These are phyloP conservation scores for Heteromormyrus szaboi DNA, from an alignment of 2,797 vertebrate genomes.

Conservation along the genomic window DNA sequence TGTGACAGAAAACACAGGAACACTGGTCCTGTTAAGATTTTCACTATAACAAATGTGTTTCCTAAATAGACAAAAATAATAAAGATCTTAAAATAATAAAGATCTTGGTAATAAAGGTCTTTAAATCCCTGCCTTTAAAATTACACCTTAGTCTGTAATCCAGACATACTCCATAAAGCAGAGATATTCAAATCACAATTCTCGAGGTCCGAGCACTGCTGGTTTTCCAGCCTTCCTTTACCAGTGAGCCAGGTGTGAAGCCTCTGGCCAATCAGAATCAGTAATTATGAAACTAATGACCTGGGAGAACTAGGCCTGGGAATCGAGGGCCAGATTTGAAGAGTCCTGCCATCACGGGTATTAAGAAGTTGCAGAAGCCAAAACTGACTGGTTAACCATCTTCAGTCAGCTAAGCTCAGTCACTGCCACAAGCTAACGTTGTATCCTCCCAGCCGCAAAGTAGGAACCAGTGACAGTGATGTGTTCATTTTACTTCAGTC, in stretches of 20 bases:
- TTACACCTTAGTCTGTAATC: neutral
- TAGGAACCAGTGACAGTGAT: neutral
- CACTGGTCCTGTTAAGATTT: neutral
- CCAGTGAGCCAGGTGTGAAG: neutral
- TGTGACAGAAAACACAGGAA: neutral
- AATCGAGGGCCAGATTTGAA: neutral
- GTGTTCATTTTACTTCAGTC: neutral
- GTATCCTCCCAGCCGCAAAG: neutral
- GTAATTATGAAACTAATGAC: neutral
- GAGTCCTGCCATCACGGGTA: neutral
- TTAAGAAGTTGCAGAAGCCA: neutral
- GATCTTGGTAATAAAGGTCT: neutral
- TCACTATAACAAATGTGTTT: neutral
- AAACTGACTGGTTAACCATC: neutral
- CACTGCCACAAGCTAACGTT: neutral
- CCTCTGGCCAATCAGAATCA: neutral
- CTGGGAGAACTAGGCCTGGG: neutral
- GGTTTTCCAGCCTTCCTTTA: neutral
- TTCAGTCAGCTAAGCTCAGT: neutral
- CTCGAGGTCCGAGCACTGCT: neutral
- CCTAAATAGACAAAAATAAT: neutral
- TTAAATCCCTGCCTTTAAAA: neutral
- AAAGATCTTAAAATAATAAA: neutral
- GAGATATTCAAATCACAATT: neutral
- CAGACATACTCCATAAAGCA: neutral